Conservation (phyloP, 2,888 invertebrate genomes). For the Lasioglossum calceatum region DNA sequence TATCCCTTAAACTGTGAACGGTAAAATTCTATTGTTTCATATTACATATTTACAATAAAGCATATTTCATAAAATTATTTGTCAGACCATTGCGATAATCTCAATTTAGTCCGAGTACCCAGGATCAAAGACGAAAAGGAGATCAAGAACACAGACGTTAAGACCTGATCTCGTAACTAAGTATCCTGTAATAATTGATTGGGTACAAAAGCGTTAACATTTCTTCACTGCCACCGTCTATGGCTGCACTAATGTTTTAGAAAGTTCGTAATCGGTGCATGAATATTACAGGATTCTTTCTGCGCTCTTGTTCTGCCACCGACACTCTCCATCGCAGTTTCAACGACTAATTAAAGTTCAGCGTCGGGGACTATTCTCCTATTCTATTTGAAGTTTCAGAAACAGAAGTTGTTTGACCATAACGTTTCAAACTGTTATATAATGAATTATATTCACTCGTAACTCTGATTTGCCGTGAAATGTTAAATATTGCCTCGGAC, state of each 20-base stretch:
- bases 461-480: conserved; percentile 39
- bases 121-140: neutral
- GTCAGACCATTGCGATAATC: too few relatives aligned
- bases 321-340: conserved; percentile 6
- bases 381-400: conserved; percentile 43
- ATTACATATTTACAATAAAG: too few relatives aligned
- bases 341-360: conserved; percentile 46
- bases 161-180: neutral
- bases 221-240: neutral
- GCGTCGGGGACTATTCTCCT: conserved; percentile 18
- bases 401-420: conserved; percentile 47
- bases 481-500: conserved; percentile 27
- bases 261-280: neutral
- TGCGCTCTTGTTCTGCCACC: neutral
- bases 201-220: neutral
- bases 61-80: too few relatives aligned
- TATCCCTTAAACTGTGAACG: neutral
- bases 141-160: neutral
- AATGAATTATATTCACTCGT: conserved; percentile 34
- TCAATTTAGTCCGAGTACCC: too few relatives aligned
- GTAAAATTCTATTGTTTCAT: too few relatives aligned
- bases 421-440: conserved; percentile 35
- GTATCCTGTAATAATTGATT: neutral
- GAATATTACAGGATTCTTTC: neutral
- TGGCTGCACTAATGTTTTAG: neutral